Base-by-base conservation (phyloP, 1,140 invertebrate genomes). In the Chironomus striatipennis region DNA sequence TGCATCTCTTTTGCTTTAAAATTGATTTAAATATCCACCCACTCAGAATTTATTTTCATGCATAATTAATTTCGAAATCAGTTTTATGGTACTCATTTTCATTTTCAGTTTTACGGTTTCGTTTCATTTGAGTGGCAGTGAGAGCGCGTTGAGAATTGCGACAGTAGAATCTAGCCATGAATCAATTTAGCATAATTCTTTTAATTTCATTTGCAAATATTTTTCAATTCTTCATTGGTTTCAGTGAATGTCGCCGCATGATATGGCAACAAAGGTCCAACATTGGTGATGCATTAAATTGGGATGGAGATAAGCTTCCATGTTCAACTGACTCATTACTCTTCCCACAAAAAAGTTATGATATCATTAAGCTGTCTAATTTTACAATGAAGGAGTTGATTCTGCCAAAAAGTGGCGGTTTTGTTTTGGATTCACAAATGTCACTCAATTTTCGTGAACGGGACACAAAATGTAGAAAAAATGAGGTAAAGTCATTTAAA, bases 21-120 rank as follows among this genome's bases (percentile, higher is more conserved):
- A 57, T 57, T 70, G 17, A 70, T 70, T 70, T 70, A 70, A 70
- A 70, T n/a, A n/a, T 70, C 65, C 65, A 21, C 65, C 65, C 65
- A 70, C 20, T 21, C 5, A 34, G 24, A 34, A n/a, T n/a, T 34
- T 34, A 34, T 34, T 34, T 20, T 20, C 18, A 9, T 21, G 10
- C 65, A 21, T 70, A 70, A 70, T 70, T 70, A 70, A 70, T 20
- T 70, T 20, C 65, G 20, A 70, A 10, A 18, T 70, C 20, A 70
- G 65, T 70, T 67, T 20, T 70, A 17, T 18, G 17, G 65, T 20
- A 7, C 64, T 2, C n/a, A n/a, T n/a, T n/a, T 57, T 57, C n/a
- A n/a, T 10, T 57, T 57, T 57, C 47, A 10, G 47, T 12, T 12
- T 57, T 57, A n/a, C 47, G 47, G 47, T 57, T 57, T 57, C n/a